Evolutionary conservation across 1,140 invertebrate genomes (phyloP), one percentile per base, ranked within the genome.

Genomic region (Micrasema minimum): DNA sequence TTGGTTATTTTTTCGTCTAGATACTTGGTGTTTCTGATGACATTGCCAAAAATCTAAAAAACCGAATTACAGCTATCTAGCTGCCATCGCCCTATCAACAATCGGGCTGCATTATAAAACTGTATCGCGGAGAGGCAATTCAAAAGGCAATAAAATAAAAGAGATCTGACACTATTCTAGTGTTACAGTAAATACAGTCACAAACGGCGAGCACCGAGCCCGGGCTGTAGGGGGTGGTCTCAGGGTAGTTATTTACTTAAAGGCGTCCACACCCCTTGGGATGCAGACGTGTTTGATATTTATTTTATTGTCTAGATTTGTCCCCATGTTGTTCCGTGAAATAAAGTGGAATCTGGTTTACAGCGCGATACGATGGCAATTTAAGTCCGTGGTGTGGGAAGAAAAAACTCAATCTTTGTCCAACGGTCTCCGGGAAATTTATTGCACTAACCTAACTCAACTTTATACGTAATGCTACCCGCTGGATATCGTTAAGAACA

Each of bases 141-240:
- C 68, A 65, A 67, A 70, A 51, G 64, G 69, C 69, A 74, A 74
- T 74, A 74, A 74, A 74, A 74, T 70, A 74, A 69, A 72, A 67
- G 53, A 74, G 72, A 70, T 70, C 55, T 61, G 23, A 53, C 72
- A 26, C 23, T 55, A 62, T 64, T 64, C 43, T 11, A 46, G 59
- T 64, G 59, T 46, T 46, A 61, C 67, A 66, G 72, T 72, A 72
- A 66, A 72, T 67, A 72, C 53, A 57, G 64, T 66, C 68, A 66
- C 66, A 73, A 69, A 62, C 45, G 64, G 66, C 50, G 72, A 66
- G 51, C 16, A 45, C 41, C 48, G 41, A 43, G 51, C 31, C 2
- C 12, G 35, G 11, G 18, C 20, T 9, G 59, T 18, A 10, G 6
- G 20, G 41, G 41, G 38, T 3, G 38, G 12, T 18, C 55, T 38